Evolutionary conservation across 2,888 invertebrate genomes (phyloP), one percentile per base, ranked within the genome.

Genomic region (Acronicta aceris): DNA sequence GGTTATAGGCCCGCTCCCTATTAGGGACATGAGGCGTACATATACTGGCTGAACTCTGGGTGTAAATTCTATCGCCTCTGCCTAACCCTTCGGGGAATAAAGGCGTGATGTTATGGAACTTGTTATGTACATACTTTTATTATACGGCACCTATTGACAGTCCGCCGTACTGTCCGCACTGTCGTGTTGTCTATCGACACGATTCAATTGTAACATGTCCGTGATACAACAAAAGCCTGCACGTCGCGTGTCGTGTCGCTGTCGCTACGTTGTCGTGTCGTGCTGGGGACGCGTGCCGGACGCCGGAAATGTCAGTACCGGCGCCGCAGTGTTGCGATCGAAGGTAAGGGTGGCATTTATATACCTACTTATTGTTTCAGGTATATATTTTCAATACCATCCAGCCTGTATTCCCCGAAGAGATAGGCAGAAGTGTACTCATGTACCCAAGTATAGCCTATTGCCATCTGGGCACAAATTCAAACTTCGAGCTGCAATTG

Each of bases 251-350:
- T 21, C 63, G 50, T 75, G 74, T 59, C 55, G 30, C 57, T 41
- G 51, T 33, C 63, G 58, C 30, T 45, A 36, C 57, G 68, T 52
- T 38, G 38, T 16, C 57, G 69, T 56, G 66, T 76, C 74, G 75
- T 76, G 80, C 55, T 50, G 71, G n/a, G 15, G 64, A 53, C 71
- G 62, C 77, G 76, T 72, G 79, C 7, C 38, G 33, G 33, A 33
- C 33, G 13, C 73, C 80, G 81, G 79, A 80, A 75, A 50, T 42
- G 62, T 65, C 65, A 38, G 60, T 66, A 58, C 33, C 59, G 79
- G 61, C 71, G 76, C 76, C 76, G 76, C 10, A 12, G 38, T 38
- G n/a, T 38, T n/a, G 38, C 6, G n/a, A 38, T n/a, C n/a, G 5
- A n/a, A n/a, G 38, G n/a, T 12, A 33, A 30, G 30, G 3, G 30